These are phyloP conservation scores for Atethmia centrago DNA, from an alignment of 2,888 invertebrate species.

Conservation along the genomic window DNA sequence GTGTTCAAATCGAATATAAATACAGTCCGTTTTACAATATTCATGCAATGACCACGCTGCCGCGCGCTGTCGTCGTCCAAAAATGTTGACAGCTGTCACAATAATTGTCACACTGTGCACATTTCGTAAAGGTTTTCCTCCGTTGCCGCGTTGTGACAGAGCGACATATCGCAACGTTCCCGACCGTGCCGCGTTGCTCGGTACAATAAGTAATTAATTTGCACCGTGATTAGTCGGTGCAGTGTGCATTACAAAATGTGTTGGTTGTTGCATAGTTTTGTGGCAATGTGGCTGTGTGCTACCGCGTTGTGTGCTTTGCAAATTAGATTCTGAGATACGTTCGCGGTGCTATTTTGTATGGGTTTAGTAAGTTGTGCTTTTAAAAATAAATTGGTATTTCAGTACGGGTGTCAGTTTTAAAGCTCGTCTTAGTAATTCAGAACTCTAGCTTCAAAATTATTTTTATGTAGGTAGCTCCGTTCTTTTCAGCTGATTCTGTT, in stretches of 20 bases:
- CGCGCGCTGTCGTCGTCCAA: constrained; percentile 1
- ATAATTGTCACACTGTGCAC: constrained; percentile 35
- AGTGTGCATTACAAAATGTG: constrained; percentile 59
- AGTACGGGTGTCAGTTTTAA: neutral
- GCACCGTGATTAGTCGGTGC: constrained; percentile 68
- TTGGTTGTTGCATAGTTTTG: constrained; percentile 61
- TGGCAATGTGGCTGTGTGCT: constrained; percentile 52
- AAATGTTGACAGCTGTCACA: constrained; percentile 42
- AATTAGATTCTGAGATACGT: constrained; percentile 33
- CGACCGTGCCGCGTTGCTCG: constrained; percentile 45
- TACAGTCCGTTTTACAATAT: neutral
- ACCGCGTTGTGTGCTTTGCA: constrained; percentile 29
- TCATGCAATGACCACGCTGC: neutral
- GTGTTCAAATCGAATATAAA: neutral
- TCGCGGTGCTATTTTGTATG: constrained; percentile 5
- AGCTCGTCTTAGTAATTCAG: neutral
- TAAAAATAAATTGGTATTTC: neutral
- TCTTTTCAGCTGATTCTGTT: constrained; percentile 6
- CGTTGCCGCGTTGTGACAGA: constrained; percentile 65
- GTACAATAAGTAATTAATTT: constrained; percentile 68
- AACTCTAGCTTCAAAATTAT: neutral
- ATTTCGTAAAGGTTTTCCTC: constrained; percentile 62
- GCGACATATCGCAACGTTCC: constrained; percentile 62
- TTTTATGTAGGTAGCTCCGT: neutral
- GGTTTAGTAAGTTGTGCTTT: neutral